Conservation (phyloP, 2,113 vertebrate genomes). For the Diadophis punctatus region DNA sequence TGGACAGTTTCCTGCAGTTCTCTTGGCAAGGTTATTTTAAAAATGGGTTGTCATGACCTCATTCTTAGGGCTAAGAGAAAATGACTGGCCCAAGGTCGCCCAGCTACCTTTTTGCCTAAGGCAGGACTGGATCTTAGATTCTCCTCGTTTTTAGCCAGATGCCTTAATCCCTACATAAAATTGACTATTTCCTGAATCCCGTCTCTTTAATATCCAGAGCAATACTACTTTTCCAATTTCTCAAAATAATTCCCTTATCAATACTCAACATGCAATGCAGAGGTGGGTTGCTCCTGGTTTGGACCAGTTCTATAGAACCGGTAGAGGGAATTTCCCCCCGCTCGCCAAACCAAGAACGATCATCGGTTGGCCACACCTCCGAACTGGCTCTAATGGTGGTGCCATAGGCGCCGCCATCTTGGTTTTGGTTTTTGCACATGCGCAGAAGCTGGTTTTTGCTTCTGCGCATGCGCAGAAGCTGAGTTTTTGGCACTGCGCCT, state of each 20-base stretch:
- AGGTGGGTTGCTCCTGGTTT: too few relatives aligned
- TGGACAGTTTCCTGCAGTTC: not conserved
- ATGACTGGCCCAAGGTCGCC: not conserved
- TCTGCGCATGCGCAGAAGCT: too few relatives aligned
- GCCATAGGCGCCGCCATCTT: too few relatives aligned
- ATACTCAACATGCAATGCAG: not conserved
- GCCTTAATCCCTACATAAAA: not conserved
- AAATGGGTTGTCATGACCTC: not conserved
- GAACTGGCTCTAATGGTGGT: too few relatives aligned
- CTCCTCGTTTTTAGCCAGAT: not conserved
- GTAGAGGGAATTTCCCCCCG: too few relatives aligned
- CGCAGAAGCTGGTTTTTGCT: too few relatives aligned
- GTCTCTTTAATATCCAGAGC: not conserved
- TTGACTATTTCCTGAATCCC: not conserved
- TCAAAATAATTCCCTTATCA: not conserved
- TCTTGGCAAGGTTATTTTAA: not conserved
- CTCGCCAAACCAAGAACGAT: too few relatives aligned
- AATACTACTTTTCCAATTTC: not conserved
- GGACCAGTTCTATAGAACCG: too few relatives aligned
- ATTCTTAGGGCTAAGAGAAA: not conserved
- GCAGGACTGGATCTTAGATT: not conserved
- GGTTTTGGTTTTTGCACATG: too few relatives aligned
- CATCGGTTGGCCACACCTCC: too few relatives aligned
- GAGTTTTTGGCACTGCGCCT: too few relatives aligned
- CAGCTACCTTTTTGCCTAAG: not conserved